phyloP scores from a whole-genome alignment of 1,140 invertebrate genomes.

The Nilaparvata lugens region DNA sequence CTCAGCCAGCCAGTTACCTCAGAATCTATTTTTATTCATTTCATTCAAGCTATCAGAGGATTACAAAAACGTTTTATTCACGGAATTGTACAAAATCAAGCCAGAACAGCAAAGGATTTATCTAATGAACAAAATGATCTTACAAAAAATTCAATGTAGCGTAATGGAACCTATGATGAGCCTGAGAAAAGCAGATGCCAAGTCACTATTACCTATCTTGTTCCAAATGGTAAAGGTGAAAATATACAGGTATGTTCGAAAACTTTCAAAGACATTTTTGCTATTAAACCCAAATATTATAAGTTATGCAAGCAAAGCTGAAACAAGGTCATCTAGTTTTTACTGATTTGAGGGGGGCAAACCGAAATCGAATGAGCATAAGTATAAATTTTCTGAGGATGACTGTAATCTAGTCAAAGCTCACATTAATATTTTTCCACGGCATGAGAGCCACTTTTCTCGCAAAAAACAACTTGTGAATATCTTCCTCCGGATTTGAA shows the following conservation, averaged over 20 bases:
- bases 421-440: not conserved
- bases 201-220: not conserved
- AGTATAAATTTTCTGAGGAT: not conserved
- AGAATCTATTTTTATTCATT: too few species aligned
- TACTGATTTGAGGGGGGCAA: not conserved
- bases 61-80: too few species aligned
- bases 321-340: not conserved
- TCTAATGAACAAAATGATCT: too few species aligned
- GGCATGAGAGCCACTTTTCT: not conserved
- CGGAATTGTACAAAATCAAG: too few species aligned
- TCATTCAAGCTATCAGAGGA: too few species aligned
- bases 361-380: not conserved
- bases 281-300: not conserved
- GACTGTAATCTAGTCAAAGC: not conserved
- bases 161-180: not conserved
- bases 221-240: not conserved
- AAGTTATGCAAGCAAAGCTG: not conserved
- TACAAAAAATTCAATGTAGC: not conserved
- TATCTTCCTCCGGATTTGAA: not conserved
- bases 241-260: not conserved
- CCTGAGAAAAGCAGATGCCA: not conserved
- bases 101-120: too few species aligned
- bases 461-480: not conserved
- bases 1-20: too few species aligned
- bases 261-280: not conserved